phyloP scores from a whole-genome alignment of 1,140 invertebrate species.

The Drosophila parvula region DNA sequence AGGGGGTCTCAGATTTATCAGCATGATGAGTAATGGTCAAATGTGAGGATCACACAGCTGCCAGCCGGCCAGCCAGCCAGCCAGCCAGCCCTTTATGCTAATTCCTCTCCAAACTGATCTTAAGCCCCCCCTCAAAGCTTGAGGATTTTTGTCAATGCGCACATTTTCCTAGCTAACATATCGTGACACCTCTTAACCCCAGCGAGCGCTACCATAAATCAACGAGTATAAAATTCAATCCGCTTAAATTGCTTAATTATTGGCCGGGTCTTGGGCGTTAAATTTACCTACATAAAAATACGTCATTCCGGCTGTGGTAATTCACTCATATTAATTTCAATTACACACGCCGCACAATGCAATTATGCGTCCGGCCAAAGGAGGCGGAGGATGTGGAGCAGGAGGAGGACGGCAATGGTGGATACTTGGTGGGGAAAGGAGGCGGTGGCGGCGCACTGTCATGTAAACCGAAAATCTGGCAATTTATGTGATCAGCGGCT shows the following conservation, averaged over 20 bases:
- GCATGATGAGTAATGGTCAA: constrained; percentile 53
- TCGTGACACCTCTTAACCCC: constrained; percentile 59
- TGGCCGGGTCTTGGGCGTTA: constrained; percentile 67
- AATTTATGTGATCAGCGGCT: constrained; percentile 80
- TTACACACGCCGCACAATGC: constrained; percentile 80
- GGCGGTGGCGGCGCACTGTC: constrained; percentile 40
- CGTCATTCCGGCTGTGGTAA: constrained; percentile 73
- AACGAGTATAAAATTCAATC: constrained; percentile 66
- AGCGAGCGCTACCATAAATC: constrained; percentile 67
- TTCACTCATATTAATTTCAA: constrained; percentile 83
- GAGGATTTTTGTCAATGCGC: constrained; percentile 11
- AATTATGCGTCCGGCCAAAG: constrained; percentile 68
- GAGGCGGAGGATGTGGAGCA: background rate
- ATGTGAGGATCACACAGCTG: constrained; percentile 44
- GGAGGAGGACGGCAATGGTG: background rate
- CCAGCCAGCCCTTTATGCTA: constrained; percentile 30
- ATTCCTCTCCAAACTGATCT: constrained; percentile 6
- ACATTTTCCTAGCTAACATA: constrained; percentile 30
- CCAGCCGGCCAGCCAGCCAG: constrained; percentile 30
- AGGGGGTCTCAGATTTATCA: constrained; percentile 43
- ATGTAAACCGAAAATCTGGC: constrained; percentile 80
- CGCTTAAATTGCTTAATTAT: constrained; percentile 83
- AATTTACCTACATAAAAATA: constrained; percentile 71
- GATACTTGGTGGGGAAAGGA: constrained; percentile 11
- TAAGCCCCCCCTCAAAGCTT: background rate